Base-by-base conservation (phyloP, 2,113 vertebrate genomes). In the Rutilus rutilus region DNA sequence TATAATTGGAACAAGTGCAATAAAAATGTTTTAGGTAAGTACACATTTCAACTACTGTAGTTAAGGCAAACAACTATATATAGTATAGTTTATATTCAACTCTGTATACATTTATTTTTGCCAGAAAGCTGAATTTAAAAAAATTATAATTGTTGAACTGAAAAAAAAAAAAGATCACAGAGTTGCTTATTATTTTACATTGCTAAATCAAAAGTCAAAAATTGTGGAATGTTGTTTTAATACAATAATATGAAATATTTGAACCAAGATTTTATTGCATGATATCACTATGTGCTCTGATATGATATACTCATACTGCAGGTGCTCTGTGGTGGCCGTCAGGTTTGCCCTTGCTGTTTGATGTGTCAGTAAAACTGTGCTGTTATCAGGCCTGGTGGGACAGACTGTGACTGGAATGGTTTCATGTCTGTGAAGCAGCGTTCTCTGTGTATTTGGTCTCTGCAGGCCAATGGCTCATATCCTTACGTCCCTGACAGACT, bases 401-500 rank as follows among this genome's bases (percentile, higher is more conserved):
- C 11, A 5, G 60, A 67, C 60, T 82, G 62, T 82, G 64, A 33
- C 62, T 77, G 79, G 67, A 74, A 64, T 80, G 54, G 75, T 83
- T 83, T 85, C 74, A 80, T 54, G 42, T 71, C 25, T 67, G 25
- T 86, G 80, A 54, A 75, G 73, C 73, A 47, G 39, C 42, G 14
- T 47, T 47, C 23, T 85, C 19, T 39, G 42, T 60, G 52, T 11
- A 54, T 59, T 54, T 59, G 59, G 69, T 62, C 87, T 86, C 90
- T 87, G 87, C 87, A 91, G 89, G 89, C 84, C 83, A 4, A 57
- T 81, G 85, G 67, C 84, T 91, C 65, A 85, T 82, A 90, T 90
- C 90, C 85, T 87, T 87, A 87, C 83, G 89, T 89, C 86, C 90
- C 90, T 82, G 89, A 92, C 91, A 92, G 92, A 88, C 91, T 86